phyloP scores from a whole-genome alignment of 2,797 vertebrate genomes.

The Columba guinea region DNA sequence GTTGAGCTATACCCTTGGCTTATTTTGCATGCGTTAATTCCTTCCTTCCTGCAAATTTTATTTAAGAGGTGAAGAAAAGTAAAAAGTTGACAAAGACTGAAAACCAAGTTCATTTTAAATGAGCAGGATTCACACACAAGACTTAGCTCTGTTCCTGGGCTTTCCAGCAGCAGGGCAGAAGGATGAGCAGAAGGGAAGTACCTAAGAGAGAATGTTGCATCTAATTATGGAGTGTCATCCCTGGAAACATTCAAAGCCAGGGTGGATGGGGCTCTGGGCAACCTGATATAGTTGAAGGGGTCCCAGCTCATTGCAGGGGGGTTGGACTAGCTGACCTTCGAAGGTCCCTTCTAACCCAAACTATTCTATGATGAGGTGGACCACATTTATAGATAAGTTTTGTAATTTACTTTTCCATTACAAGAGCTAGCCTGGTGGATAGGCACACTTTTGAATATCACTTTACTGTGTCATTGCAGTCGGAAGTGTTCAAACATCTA shows the following conservation, averaged over 20 bases:
- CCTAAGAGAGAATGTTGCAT: not conserved
- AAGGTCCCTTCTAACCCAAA: too few relatives aligned
- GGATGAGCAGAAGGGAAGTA: not conserved
- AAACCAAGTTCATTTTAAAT: not conserved
- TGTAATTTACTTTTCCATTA: not conserved
- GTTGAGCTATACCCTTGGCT: not conserved
- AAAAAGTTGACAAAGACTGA: not conserved
- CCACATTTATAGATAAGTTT: not conserved
- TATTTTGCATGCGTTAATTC: not conserved
- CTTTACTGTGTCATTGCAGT: too few relatives aligned
- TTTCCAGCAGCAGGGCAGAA: not conserved
- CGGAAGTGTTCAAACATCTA: too few relatives aligned
- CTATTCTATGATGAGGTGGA: not conserved
- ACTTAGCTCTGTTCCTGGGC: not conserved
- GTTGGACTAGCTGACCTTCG: too few relatives aligned
- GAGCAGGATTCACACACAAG: rapidly evolving
- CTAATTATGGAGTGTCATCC: not conserved
- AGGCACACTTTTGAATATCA: not conserved
- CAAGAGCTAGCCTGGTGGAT: rapidly evolving
- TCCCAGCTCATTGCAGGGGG: too few relatives aligned
- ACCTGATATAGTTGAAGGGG: too few relatives aligned
- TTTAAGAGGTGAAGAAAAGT: not conserved
- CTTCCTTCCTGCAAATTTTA: not conserved
- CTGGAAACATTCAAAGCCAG: too few relatives aligned
- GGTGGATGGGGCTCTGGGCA: too few relatives aligned